Conservation (phyloP, 1,140 invertebrate genomes). For the Ceratina calcarata region DNA sequence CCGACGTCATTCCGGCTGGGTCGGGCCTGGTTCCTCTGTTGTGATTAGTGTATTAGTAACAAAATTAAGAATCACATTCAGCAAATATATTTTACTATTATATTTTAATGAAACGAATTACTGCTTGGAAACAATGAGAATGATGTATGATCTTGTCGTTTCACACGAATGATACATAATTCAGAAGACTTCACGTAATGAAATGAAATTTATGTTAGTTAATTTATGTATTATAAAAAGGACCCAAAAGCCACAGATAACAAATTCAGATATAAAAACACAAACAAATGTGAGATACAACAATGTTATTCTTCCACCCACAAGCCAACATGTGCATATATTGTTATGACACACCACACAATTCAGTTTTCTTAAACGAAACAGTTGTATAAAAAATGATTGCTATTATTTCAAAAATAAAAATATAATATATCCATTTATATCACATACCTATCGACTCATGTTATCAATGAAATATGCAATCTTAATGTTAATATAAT, state of each 20-base stretch:
- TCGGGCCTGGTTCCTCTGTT: conserved; percentile 90
- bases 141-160: not conserved
- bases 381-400: not conserved
- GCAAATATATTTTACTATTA: conserved; percentile 15
- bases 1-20: conserved; percentile 89
- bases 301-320: conserved; percentile 36
- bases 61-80: conserved; percentile 25
- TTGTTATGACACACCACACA: conserved; percentile 11
- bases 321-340: conserved; percentile 48
- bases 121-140: not conserved
- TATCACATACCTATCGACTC: not conserved
- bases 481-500: conserved; percentile 5
- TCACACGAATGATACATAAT: not conserved
- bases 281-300: conserved; percentile 27
- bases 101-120: conserved; percentile 1
- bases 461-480: not conserved
- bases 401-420: not conserved
- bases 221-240: conserved; percentile 16
- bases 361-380: conserved; percentile 7
- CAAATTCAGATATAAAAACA: conserved; percentile 23
- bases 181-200: not conserved
- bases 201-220: conserved; percentile 31
- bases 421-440: not conserved
- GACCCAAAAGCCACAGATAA: conserved; percentile 44
- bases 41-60: conserved; percentile 66